Evolutionary conservation across 2,113 vertebrate genomes (phyloP).

Genomic region (Pelodiscus sinensis): DNA sequence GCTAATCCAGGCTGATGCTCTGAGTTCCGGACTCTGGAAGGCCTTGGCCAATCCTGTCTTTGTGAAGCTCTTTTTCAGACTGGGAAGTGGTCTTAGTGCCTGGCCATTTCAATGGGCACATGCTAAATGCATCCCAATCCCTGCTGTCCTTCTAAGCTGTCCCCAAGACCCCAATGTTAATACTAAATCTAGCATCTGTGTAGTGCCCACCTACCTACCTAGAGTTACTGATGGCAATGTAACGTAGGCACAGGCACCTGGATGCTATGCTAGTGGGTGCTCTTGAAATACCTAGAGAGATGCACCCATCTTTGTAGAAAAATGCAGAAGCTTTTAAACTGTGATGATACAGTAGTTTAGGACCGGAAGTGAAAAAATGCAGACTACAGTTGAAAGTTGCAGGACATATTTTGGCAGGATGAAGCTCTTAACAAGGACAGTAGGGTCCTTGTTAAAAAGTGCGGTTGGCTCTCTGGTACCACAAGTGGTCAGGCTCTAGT

Average conservation of each 20-base stretch:
- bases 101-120: neutral
- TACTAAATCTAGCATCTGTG: neutral
- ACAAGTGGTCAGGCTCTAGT: neutral
- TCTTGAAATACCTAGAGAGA: slow-evolving; percentile 13
- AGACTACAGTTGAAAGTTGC: neutral
- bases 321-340: neutral
- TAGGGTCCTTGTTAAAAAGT: neutral
- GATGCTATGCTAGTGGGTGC: neutral
- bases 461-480: neutral
- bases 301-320: neutral
- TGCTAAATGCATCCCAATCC: neutral
- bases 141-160: neutral
- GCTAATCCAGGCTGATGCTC: neutral
- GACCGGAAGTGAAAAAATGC: neutral
- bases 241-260: neutral
- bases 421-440: neutral
- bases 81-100: neutral
- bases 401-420: neutral
- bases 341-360: neutral
- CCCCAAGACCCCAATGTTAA: neutral
- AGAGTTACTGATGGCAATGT: neutral
- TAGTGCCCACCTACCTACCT: neutral
- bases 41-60: neutral
- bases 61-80: neutral
- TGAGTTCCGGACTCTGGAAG: neutral